phyloP scores from a whole-genome alignment of 2,888 invertebrate genomes.

The Cheilosia grossa region DNA sequence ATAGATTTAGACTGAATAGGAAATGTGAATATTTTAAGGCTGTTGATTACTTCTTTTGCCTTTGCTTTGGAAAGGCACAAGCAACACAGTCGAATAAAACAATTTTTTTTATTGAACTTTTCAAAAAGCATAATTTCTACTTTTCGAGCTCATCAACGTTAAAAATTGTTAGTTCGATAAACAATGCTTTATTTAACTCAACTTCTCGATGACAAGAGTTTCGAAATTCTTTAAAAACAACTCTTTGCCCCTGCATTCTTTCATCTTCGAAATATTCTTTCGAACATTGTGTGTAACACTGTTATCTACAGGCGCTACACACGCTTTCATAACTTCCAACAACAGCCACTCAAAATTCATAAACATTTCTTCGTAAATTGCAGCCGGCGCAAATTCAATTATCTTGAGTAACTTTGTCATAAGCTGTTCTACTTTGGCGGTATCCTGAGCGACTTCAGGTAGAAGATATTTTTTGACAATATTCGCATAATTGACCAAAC shows the following conservation, averaged over 20 bases:
- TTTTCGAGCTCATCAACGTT: not conserved
- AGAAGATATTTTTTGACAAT: slow-evolving; percentile 77
- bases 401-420: slow-evolving; percentile 78
- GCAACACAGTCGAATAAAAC: too few relatives aligned
- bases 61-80: too few relatives aligned
- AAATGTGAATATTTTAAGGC: too few relatives aligned
- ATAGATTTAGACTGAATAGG: too few relatives aligned
- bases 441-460: slow-evolving; percentile 76
- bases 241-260: slow-evolving; percentile 77
- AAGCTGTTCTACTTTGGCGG: slow-evolving; percentile 77
- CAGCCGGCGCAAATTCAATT: slow-evolving; percentile 76
- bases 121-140: not conserved
- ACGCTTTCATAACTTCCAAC: slow-evolving; percentile 76
- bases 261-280: slow-evolving; percentile 76
- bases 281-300: slow-evolving; percentile 72
- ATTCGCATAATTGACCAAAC: slow-evolving; percentile 78
- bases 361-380: slow-evolving; percentile 78
- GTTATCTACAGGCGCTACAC: slow-evolving; percentile 74
- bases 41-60: too few relatives aligned
- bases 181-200: slow-evolving; percentile 61
- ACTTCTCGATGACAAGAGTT: slow-evolving; percentile 71
- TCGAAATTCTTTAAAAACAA: slow-evolving; percentile 78
- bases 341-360: slow-evolving; percentile 77
- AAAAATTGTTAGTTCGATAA: not conserved
- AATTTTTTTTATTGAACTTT: too few relatives aligned